Percentiles rank a stretch among this genome's conserved stretches.
phyloP scores from a whole-genome alignment of 2,113 vertebrate genomes.

The Murina feae region DNA sequence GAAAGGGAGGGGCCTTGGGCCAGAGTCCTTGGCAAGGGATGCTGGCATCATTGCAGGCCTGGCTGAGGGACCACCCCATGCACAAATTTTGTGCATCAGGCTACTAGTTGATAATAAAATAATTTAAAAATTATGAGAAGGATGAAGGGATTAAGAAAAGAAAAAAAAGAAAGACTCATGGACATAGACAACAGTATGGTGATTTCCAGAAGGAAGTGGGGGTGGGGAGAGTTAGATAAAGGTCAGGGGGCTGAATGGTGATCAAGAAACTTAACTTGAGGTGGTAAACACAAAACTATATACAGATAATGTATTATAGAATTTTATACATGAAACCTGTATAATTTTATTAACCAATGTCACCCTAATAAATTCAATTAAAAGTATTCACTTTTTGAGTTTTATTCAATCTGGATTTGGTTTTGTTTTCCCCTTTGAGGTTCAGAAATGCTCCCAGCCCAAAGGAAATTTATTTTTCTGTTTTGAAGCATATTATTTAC shows the following conservation, averaged over 20 bases:
- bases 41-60: too few species aligned
- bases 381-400: neutral
- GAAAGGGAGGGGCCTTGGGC: too few species aligned
- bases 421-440: neutral
- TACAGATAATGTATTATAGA: too few species aligned
- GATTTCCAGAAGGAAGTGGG: neutral
- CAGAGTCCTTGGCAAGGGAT: too few species aligned
- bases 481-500: neutral
- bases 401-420: neutral
- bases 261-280: neutral
- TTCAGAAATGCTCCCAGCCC: neutral
- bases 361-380: neutral
- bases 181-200: neutral
- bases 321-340: neutral
- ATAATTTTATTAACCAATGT: neutral
- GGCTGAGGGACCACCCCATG: too few species aligned
- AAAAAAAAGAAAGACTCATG: neutral
- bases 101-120: too few species aligned
- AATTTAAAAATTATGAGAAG: too few species aligned
- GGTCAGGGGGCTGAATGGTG: neutral
- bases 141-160: neutral
- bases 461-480: neutral
- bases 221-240: neutral
- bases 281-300: too few species aligned
- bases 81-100: too few species aligned